These are phyloP conservation scores for Cercopithecus mona DNA, from an alignment of 2,113 vertebrate genomes.

Conservation along the genomic window DNA sequence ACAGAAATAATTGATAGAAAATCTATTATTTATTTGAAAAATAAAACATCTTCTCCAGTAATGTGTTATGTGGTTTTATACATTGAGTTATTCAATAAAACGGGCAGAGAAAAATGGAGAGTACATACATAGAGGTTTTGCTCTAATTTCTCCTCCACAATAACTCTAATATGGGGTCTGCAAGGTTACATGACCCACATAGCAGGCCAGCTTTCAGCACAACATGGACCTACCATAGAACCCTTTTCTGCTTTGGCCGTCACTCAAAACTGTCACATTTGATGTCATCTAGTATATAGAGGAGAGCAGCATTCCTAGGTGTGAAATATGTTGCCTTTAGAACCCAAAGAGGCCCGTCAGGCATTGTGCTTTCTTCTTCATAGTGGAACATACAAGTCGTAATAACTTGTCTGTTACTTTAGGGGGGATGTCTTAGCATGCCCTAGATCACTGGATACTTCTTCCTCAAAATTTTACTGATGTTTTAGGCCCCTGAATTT, in stretches of 20 bases:
- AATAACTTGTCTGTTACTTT: not conserved
- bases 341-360: not conserved
- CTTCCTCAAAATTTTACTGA: not conserved
- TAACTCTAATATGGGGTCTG: not conserved
- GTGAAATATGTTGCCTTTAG: not conserved
- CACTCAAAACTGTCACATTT: not conserved
- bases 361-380: not conserved
- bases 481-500: no score
- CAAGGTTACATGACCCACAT: not conserved
- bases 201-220: not conserved
- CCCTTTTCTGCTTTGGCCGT: not conserved
- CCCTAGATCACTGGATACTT: not conserved
- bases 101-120: not conserved
- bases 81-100: conserved; percentile 28
- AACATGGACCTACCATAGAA: not conserved
- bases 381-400: not conserved
- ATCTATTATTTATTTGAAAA: conserved; percentile 59
- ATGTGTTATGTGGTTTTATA: conserved; percentile 9
- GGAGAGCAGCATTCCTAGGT: not conserved
- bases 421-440: not conserved
- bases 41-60: conserved; percentile 56
- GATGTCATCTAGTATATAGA: not conserved
- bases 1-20: conserved; percentile 54
- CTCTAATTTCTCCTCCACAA: not conserved
- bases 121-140: not conserved